Conservation (phyloP, 2,797 vertebrate species). For the Cryptoblepharus egeriae region DNA sequence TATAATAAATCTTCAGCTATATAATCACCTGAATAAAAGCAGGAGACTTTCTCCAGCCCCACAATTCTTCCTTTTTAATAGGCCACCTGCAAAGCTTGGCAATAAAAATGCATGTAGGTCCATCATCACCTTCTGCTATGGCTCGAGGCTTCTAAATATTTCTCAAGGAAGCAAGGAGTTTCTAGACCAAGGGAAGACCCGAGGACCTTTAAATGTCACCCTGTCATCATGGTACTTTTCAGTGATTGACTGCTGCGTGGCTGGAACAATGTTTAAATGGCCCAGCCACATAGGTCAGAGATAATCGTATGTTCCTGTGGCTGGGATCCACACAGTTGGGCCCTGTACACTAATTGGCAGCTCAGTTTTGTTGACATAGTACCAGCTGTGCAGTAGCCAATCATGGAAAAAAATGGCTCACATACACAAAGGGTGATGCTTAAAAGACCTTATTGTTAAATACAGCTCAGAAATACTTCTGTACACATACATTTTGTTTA, state of each 20-base stretch:
- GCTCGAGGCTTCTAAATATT: neutral
- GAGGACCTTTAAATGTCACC: neutral
- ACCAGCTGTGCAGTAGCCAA: neutral
- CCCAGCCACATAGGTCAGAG: too few species aligned
- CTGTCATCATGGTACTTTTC: neutral
- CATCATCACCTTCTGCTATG: neutral
- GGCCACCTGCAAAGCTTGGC: neutral
- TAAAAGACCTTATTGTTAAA: neutral
- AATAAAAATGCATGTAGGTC: neutral
- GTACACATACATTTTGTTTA: too few species aligned
- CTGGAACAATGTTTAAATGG: neutral
- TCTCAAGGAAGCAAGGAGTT: neutral
- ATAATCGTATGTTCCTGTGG: neutral
- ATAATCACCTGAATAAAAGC: neutral
- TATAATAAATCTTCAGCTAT: slow-evolving; percentile 13
- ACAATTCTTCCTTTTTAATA: neutral
- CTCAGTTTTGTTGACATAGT: neutral
- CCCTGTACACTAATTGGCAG: neutral
- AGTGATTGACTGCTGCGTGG: neutral
- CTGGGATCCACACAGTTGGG: neutral
- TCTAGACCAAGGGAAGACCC: neutral
- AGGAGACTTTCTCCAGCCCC: neutral
- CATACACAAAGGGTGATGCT: neutral
- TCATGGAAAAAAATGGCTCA: neutral
- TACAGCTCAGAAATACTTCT: neutral